These are phyloP conservation scores for Gibbula magus DNA, from an alignment of 2,888 invertebrate species.

Conservation along the genomic window DNA sequence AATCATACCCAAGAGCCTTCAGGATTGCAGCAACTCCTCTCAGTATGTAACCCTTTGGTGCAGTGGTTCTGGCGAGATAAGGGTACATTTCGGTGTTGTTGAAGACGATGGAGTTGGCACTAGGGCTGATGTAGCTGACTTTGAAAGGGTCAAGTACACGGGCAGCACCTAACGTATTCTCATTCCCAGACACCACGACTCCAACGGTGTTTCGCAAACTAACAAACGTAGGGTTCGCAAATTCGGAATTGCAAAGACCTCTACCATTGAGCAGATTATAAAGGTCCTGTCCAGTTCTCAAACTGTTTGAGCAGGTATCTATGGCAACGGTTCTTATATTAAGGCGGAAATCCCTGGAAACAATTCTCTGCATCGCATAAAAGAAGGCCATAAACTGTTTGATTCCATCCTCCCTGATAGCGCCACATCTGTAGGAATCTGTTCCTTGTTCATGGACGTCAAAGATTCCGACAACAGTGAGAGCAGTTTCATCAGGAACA, in stretches of 20 bases:
- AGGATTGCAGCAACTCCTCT: constrained; percentile 69
- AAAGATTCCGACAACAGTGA: constrained; percentile 56
- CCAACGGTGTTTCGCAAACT: constrained; percentile 62
- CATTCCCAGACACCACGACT: constrained; percentile 64
- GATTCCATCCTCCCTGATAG: constrained; percentile 59
- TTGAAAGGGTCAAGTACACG: constrained; percentile 77
- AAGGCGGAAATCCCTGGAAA: background rate
- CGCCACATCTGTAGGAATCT: constrained; percentile 60
- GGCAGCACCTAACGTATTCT: constrained; percentile 64
- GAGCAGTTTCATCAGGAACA: constrained; percentile 39
- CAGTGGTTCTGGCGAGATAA: constrained; percentile 64
- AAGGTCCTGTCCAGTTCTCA: constrained; percentile 65
- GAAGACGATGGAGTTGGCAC: constrained; percentile 53
- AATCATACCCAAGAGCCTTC: constrained; percentile 71
- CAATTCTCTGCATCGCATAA: constrained; percentile 62
- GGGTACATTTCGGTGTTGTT: constrained; percentile 52
- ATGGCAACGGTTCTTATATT: constrained; percentile 57
- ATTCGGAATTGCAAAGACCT: constrained; percentile 65
- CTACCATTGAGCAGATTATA: constrained; percentile 68
- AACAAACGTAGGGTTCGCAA: constrained; percentile 29
- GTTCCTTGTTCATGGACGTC: constrained; percentile 61
- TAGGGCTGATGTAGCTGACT: constrained; percentile 76
- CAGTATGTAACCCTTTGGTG: constrained; percentile 57
- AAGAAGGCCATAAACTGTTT: constrained; percentile 71
- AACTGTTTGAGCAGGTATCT: constrained; percentile 66